These are phyloP conservation scores for Diloba caeruleocephala DNA, from an alignment of 2,888 invertebrate species.

Conservation along the genomic window DNA sequence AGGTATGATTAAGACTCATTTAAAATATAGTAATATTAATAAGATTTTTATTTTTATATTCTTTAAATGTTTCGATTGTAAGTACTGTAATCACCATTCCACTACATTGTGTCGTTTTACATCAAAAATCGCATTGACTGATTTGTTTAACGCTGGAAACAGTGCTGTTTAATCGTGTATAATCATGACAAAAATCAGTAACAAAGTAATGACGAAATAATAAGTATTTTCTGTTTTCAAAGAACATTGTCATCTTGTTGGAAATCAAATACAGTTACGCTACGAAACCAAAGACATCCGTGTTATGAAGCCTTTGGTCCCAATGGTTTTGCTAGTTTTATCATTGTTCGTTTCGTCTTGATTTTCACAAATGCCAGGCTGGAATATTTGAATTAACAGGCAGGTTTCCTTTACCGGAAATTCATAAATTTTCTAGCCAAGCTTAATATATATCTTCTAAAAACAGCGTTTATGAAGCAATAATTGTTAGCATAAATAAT, in stretches of 20 bases:
- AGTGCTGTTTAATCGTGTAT: conserved; percentile 1
- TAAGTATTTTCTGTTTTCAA: too few relatives aligned
- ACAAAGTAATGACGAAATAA: conserved; percentile 38
- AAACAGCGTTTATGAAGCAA: conserved; percentile 23
- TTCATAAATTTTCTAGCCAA: conserved; percentile 2
- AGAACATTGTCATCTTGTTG: conserved; percentile 1
- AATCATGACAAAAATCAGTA: too few relatives aligned
- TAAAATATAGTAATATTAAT: conserved; percentile 35
- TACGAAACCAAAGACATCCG: conserved; percentile 54
- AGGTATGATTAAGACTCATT: conserved; percentile 54
- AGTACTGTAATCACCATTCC: conserved; percentile 52
- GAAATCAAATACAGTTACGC: conserved; percentile 16
- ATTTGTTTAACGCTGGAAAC: conserved; percentile 7
- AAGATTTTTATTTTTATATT: conserved; percentile 38
- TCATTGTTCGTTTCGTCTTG: conserved; percentile 25
- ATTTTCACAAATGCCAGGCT: conserved; percentile 12
- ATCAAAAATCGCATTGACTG: conserved; percentile 13
- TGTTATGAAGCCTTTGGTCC: conserved; percentile 29
- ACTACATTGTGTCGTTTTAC: conserved; percentile 28
- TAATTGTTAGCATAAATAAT: conserved; percentile 7
- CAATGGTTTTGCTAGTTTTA: conserved; percentile 48
- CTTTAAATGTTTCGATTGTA: conserved; percentile 32
- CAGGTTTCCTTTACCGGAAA: conserved; percentile 16
- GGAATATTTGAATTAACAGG: conserved; percentile 2
- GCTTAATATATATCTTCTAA: not conserved